Base-by-base conservation (phyloP, 1,140 invertebrate species). In the Thaumatotibia leucotreta region DNA sequence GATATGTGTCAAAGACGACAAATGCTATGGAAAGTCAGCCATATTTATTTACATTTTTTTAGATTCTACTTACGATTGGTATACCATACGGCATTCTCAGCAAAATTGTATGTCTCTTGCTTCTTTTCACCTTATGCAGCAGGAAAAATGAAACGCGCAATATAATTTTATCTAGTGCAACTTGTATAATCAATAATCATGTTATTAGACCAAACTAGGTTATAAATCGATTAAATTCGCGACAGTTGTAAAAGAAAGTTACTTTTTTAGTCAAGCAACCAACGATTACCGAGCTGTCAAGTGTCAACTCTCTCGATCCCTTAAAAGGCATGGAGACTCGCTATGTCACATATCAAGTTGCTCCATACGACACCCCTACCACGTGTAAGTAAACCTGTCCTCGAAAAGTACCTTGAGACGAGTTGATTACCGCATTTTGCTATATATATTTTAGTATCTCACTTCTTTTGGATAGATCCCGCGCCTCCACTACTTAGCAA, bases 211-310 rank as follows among this genome's bases (percentile, higher is more conserved):
- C 11, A 45, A 45, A 17, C 39, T 45, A 45, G 6, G 14, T 20
- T 58, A 31, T 58, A 58, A 27, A 58, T 58, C 52, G 11, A 54
- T 54, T 54, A n/a, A 39, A 39, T 14, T 39, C 35, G n/a, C n/a
- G 3, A 20, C 39, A 29, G 27, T 27, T 14, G 20, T 17, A 14
- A 58, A 20, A 11, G 23, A 58, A 58, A 27, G 11, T 14, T 29
- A 14, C 11, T 58, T 58, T 58, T 58, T 27, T 14, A 27, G 24
- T 17, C 24, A 11, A 24, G 52, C 6, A 11, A 24, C 6, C 6
- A 5, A 39, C 3, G 3, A 17, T 4, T 14, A 58, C 52, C 14
- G 27, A 58, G 39, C 39, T 45, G 39, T 45, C 39, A 45, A 45
- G 39, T 39, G 24, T 58, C 24, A 58, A 27, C 52, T 58, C 52